Percentiles rank a stretch among this genome's conserved stretches.
These are phyloP conservation scores for Somateria mollissima DNA, from an alignment of 2,797 vertebrate species.

Conservation along the genomic window DNA sequence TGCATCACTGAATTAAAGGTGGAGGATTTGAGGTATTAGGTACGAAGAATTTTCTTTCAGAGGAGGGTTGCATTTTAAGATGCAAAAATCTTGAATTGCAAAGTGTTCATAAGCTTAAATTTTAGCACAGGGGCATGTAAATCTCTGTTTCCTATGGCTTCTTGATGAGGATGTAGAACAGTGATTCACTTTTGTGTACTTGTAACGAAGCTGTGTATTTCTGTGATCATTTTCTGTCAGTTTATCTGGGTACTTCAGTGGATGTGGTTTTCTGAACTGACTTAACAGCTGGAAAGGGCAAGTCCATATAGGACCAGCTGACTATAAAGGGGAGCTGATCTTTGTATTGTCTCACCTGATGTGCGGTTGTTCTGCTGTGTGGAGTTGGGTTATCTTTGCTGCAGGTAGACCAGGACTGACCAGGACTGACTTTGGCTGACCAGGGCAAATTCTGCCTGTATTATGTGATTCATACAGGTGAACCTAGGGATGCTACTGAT, in stretches of 20 bases:
- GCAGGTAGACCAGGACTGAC: not conserved
- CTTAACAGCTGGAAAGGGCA: not conserved
- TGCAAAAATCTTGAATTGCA: not conserved
- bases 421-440: not conserved
- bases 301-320: not conserved
- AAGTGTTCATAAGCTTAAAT: not conserved
- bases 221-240: not conserved
- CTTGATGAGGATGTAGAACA: not conserved
- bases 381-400: not conserved
- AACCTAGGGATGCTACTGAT: not conserved
- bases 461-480: not conserved
- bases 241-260: not conserved
- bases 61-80: not conserved
- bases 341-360: not conserved
- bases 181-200: not conserved
- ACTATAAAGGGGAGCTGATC: not conserved
- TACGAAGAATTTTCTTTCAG: not conserved
- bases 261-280: not conserved
- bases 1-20: not conserved
- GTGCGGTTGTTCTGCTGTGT: not conserved
- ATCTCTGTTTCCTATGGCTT: not conserved
- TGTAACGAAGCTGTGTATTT: fast-evolving
- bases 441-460: not conserved
- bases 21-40: not conserved
- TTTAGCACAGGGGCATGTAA: not conserved